Conservation (phyloP, 2,113 vertebrate genomes). For the Halcyon senegalensis region DNA sequence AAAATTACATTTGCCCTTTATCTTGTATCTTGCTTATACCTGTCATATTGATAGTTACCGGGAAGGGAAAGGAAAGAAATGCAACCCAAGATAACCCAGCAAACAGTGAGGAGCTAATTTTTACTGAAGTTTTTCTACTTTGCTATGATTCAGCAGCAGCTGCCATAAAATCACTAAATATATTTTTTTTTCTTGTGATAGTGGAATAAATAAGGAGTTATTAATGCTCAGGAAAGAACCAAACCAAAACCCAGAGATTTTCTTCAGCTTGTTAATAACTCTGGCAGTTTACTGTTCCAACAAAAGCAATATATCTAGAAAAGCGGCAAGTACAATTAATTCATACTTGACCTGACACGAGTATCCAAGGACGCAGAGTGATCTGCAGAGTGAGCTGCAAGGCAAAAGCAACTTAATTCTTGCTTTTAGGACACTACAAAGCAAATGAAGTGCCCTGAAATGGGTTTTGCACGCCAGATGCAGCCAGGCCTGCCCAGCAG, state of each 20-base stretch:
- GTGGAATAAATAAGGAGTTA: not conserved
- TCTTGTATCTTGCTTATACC: not conserved
- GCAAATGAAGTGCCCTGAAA: not conserved
- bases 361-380: not conserved
- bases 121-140: not conserved
- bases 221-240: not conserved
- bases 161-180: not conserved
- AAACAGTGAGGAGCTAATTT: not conserved
- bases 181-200: not conserved
- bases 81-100: not conserved
- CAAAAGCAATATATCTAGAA: not conserved
- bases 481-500: not conserved
- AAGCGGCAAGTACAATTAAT: not conserved
- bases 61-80: not conserved
- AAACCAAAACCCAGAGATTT: not conserved
- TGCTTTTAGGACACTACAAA: not conserved
- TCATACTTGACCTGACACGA: not conserved
- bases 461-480: not conserved
- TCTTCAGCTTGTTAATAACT: not conserved
- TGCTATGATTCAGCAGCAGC: not conserved
- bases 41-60: not conserved
- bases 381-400: not conserved
- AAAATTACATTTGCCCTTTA: constrained; percentile 20
- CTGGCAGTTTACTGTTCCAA: not conserved
- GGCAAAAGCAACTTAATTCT: not conserved